A percentile compares a stretch with the other conserved stretches of the same genome.
Evolutionary conservation across 2,888 invertebrate genomes (phyloP).

Genomic region (Phymatocera aterrima): DNA sequence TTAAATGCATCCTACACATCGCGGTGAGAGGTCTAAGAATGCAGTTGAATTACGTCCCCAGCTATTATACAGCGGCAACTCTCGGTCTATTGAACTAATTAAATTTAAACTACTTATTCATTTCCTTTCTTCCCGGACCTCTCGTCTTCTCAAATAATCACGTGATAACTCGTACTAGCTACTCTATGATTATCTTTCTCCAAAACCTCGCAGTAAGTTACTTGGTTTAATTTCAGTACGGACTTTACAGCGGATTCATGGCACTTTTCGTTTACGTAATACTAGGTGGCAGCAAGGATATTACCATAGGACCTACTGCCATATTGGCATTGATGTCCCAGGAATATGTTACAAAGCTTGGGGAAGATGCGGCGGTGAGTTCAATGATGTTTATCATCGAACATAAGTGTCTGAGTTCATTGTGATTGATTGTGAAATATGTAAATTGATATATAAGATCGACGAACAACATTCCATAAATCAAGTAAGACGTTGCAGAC

Average conservation of each 20-base stretch:
- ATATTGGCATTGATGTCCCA: constrained; percentile 80
- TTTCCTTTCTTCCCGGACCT: not conserved
- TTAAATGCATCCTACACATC: not conserved
- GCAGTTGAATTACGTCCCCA: not conserved
- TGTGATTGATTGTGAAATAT: not conserved
- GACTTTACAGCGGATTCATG: constrained; percentile 79
- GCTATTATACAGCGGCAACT: not conserved
- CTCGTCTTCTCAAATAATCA: not conserved
- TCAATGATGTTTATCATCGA: too few species aligned
- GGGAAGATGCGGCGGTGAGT: constrained; percentile 74
- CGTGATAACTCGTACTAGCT: not conserved
- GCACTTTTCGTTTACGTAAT: constrained; percentile 78
- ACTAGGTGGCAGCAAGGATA: constrained; percentile 78
- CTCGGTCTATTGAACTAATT: not conserved
- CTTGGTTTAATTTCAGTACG: constrained; percentile 74
- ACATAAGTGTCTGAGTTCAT: not conserved
- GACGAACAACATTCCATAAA: not conserved
- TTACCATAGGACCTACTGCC: constrained; percentile 79
- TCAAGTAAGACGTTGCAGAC: not conserved
- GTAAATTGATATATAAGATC: not conserved
- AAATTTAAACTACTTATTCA: too few species aligned
- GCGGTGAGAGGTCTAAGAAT: not conserved
- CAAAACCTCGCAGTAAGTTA: not conserved
- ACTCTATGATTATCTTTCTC: not conserved
- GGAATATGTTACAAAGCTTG: constrained; percentile 69